A percentile compares a stretch with the other conserved stretches of the same genome.
Evolutionary conservation across 2,113 vertebrate genomes (phyloP).

Genomic region (Charadrius vociferus): DNA sequence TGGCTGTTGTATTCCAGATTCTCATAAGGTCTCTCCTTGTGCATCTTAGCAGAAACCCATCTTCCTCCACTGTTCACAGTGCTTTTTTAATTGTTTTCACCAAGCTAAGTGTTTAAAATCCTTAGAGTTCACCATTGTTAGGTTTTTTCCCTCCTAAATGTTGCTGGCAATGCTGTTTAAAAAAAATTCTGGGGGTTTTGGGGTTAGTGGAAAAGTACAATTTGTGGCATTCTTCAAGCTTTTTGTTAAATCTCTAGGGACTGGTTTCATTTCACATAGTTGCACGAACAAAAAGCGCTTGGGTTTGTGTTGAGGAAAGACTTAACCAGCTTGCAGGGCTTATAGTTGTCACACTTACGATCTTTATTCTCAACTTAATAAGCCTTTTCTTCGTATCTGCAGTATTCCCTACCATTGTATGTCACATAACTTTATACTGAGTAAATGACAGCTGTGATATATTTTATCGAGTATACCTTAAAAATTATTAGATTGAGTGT

Average conservation of each 20-base stretch:
- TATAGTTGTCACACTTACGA: background rate
- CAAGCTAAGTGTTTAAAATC: background rate
- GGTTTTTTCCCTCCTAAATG: background rate
- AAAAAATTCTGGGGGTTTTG: background rate
- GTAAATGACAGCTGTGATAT: background rate
- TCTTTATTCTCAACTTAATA: slow-evolving; percentile 18
- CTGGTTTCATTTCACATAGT: background rate
- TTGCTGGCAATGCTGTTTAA: background rate
- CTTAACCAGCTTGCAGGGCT: background rate
- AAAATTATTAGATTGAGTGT: background rate
- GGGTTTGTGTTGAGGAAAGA: background rate
- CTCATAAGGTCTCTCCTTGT: background rate
- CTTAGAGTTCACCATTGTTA: background rate
- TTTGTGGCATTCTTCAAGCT: background rate
- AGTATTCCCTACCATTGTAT: background rate
- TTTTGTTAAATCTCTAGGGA: background rate
- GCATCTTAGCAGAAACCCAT: background rate
- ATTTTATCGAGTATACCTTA: background rate
- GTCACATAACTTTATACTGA: background rate
- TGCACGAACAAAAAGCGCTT: background rate
- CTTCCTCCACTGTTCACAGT: background rate
- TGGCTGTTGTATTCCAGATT: background rate
- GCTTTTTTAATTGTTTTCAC: background rate
- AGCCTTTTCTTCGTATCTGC: background rate
- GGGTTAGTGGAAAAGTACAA: background rate